phyloP scores from a whole-genome alignment of 2,113 vertebrate genomes.

The Daboia siamensis region DNA sequence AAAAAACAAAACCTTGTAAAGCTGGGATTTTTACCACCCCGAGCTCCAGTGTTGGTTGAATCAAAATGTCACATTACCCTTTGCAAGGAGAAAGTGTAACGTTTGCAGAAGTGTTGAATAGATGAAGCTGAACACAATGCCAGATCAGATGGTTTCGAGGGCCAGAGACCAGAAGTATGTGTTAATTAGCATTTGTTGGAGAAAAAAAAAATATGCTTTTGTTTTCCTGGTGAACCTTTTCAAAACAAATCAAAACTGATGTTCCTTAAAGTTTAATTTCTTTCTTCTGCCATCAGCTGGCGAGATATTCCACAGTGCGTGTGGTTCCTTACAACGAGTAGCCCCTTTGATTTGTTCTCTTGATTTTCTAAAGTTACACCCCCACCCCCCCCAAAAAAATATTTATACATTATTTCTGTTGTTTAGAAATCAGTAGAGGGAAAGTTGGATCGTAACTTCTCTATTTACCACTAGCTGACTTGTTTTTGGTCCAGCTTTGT shows the following conservation, averaged over 20 bases:
- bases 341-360: slow-evolving; percentile 58
- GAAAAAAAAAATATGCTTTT: slow-evolving; percentile 38
- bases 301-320: slow-evolving; percentile 51
- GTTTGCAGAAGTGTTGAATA: slow-evolving; percentile 17
- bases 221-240: neutral
- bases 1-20: neutral
- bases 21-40: neutral
- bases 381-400: slow-evolving; percentile 40
- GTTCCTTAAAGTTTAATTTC: slow-evolving; percentile 49
- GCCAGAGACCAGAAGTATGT: slow-evolving; percentile 29
- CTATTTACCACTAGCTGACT: slow-evolving; percentile 69
- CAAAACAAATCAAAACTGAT: slow-evolving; percentile 29
- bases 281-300: slow-evolving; percentile 41
- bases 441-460: slow-evolving; percentile 45
- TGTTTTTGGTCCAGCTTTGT: slow-evolving; percentile 65
- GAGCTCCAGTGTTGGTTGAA: slow-evolving; percentile 16
- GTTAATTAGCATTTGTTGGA: slow-evolving; percentile 26
- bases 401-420: slow-evolving; percentile 58
- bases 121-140: slow-evolving; percentile 7
- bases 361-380: slow-evolving; percentile 52
- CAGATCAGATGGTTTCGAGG: slow-evolving; percentile 32
- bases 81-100: neutral
- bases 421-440: slow-evolving; percentile 52
- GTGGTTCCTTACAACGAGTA: slow-evolving; percentile 56
- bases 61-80: slow-evolving; percentile 29